Percentiles rank a stretch among this genome's conserved stretches.
phyloP scores from a whole-genome alignment of 2,113 vertebrate genomes.

The Rhadina sibilatrix region DNA sequence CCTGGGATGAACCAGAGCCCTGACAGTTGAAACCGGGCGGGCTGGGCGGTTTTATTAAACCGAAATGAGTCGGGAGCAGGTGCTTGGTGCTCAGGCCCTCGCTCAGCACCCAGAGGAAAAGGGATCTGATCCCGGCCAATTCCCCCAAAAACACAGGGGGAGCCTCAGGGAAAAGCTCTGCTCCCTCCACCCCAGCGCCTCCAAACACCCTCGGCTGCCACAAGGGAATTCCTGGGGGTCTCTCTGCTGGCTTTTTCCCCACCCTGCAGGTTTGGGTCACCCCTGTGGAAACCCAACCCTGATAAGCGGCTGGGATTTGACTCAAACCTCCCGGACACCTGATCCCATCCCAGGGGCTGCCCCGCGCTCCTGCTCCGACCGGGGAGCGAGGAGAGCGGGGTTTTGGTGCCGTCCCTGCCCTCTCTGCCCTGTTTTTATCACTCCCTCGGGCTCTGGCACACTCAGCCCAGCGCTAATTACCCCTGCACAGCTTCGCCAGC shows the following conservation, averaged over 20 bases:
- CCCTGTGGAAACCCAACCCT: not conserved
- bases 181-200: not conserved
- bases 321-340: not conserved
- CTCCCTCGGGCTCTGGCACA: fast-evolving
- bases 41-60: not conserved
- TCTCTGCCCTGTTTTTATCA: not conserved
- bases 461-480: not conserved
- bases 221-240: not conserved
- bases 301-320: not conserved
- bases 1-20: not conserved
- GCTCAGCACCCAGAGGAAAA: not conserved
- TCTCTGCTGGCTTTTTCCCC: not conserved
- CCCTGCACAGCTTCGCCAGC: not conserved
- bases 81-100: not conserved
- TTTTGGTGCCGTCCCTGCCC: not conserved
- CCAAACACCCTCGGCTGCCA: not conserved
- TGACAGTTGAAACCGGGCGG: not conserved
- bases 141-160: fast-evolving
- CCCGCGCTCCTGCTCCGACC: fast-evolving
- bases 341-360: not conserved
- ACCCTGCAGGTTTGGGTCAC: fast-evolving
- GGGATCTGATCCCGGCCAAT: not conserved
- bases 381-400: not conserved
- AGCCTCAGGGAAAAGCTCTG: not conserved
- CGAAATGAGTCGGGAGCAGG: not conserved